phyloP scores from a whole-genome alignment of 2,888 invertebrate species.

The Coenonympha arcania region DNA sequence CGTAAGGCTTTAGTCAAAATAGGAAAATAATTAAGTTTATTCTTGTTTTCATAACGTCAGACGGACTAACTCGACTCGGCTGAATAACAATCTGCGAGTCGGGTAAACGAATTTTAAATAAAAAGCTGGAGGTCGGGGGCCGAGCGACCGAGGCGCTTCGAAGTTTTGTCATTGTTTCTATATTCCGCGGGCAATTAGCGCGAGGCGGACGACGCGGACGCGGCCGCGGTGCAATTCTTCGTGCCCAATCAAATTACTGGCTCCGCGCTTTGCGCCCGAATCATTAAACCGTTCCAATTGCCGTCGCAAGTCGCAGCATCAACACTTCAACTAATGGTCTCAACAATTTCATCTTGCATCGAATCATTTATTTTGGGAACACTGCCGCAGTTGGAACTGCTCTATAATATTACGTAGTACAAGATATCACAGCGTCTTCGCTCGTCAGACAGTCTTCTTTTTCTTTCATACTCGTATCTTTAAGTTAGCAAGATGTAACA shows the following conservation, averaged over 20 bases:
- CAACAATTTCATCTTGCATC: background rate
- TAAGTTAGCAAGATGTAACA: too few relatives aligned
- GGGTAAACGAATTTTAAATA: constrained; percentile 72
- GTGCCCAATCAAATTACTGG: constrained; percentile 63
- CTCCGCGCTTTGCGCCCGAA: constrained; percentile 42
- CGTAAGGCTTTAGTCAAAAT: constrained; percentile 41
- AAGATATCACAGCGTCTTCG: background rate
- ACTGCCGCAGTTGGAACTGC: background rate
- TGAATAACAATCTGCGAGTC: constrained; percentile 64
- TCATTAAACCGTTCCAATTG: constrained; percentile 50
- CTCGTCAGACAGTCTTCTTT: too few relatives aligned
- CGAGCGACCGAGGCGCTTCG: constrained; percentile 50
- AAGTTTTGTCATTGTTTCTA: constrained; percentile 73
- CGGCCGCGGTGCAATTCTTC: constrained; percentile 46
- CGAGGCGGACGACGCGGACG: constrained; percentile 56
- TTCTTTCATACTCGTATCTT: background rate
- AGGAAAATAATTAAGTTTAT: constrained; percentile 57
- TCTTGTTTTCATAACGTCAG: constrained; percentile 55
- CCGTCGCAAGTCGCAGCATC: constrained; percentile 51
- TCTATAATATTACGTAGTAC: background rate
- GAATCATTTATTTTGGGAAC: background rate
- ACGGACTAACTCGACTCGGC: constrained; percentile 44
- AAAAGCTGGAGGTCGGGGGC: constrained; percentile 59
- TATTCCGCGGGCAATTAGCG: constrained; percentile 71
- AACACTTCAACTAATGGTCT: constrained; percentile 48